These are phyloP conservation scores for Proisotoma minuta DNA, from an alignment of 2,888 invertebrate species.

Conservation along the genomic window DNA sequence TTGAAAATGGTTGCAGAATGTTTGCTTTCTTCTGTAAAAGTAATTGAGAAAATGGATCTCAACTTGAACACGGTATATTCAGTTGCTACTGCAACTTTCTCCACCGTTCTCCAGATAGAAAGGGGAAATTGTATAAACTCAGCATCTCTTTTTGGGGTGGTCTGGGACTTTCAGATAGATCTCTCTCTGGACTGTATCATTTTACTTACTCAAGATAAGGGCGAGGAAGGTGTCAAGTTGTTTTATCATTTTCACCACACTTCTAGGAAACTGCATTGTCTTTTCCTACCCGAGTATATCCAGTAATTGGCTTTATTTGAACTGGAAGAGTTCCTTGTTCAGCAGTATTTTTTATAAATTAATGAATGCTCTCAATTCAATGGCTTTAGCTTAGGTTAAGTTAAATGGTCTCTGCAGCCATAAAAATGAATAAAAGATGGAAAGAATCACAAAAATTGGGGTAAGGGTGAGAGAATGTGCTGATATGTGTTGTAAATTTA, in stretches of 20 bases:
- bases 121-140: too few species aligned
- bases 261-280: neutral
- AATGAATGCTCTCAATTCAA: too few species aligned
- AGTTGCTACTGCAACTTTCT: neutral
- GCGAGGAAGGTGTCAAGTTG: neutral
- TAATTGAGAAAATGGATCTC: conserved; percentile 5
- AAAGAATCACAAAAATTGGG: conserved; percentile 7
- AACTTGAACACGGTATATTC: neutral
- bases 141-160: too few species aligned
- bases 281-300: neutral
- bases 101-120: too few species aligned
- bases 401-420: neutral
- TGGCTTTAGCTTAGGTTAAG: too few species aligned
- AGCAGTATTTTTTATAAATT: too few species aligned
- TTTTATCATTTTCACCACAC: neutral
- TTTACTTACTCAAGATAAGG: neutral
- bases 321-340: too few species aligned
- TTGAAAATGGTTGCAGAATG: neutral
- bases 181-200: neutral
- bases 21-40: neutral
- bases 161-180: too few species aligned
- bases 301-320: neutral
- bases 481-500: neutral
- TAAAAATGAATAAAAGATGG: conserved; percentile 11
- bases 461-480: too few species aligned